Conservation (phyloP, 2,888 invertebrate species). For the Cenopis cana region DNA sequence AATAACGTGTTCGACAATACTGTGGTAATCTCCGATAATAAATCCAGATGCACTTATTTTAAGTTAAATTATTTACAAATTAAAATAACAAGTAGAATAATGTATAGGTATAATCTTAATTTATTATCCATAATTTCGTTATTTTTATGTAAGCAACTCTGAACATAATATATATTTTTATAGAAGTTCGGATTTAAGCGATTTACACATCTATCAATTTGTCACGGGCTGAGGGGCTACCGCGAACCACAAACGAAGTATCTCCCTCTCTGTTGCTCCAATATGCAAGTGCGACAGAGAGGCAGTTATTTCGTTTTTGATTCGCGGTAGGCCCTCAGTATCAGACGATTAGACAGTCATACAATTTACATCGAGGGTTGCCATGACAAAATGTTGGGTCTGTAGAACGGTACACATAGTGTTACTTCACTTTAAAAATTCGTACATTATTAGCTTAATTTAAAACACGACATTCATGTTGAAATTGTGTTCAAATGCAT, state of each 20-base stretch:
- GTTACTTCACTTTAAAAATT: background rate
- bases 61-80: slow-evolving; percentile 48
- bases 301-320: too few species aligned
- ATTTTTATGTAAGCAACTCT: slow-evolving; percentile 14
- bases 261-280: too few species aligned
- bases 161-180: background rate
- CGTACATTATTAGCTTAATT: too few species aligned
- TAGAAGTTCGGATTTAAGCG: background rate
- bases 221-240: too few species aligned
- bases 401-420: background rate
- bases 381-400: too few species aligned
- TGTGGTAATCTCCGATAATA: slow-evolving; percentile 64
- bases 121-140: slow-evolving; percentile 34
- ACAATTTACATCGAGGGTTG: too few species aligned
- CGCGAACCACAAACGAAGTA: too few species aligned
- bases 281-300: too few species aligned
- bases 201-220: too few species aligned
- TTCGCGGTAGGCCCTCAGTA: too few species aligned
- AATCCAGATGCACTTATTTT: slow-evolving; percentile 49
- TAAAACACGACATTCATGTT: background rate
- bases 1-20: slow-evolving; percentile 67
- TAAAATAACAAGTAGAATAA: slow-evolving; percentile 41
- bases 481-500: background rate
- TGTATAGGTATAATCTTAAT: slow-evolving; percentile 28
- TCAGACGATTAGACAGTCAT: too few species aligned